Conservation (phyloP, 2,113 vertebrate genomes). For the Rhea pennata region DNA sequence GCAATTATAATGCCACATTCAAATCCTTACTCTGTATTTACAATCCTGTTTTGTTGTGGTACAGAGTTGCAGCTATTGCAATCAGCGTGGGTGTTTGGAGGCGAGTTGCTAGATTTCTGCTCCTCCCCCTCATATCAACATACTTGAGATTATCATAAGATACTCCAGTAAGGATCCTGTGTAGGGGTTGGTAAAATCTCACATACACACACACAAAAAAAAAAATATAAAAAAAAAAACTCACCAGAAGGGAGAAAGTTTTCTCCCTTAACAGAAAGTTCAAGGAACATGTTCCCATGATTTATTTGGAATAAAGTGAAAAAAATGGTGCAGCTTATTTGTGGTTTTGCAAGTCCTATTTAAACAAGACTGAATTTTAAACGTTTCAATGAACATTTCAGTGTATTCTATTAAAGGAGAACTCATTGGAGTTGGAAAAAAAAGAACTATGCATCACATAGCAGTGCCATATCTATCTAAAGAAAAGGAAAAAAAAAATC, state of each 20-base stretch:
- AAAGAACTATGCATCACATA: fast-evolving
- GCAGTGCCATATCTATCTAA: not conserved
- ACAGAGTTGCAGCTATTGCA: constrained; percentile 44
- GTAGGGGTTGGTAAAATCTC: not conserved
- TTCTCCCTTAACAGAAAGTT: not conserved
- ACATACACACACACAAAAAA: too few relatives aligned
- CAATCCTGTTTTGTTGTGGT: constrained; percentile 39
- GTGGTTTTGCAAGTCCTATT: not conserved
- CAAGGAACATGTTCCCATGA: not conserved
- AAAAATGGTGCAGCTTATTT: not conserved
- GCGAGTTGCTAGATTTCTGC: constrained; percentile 34
- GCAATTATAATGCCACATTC: constrained; percentile 14
- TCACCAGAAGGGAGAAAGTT: not conserved
- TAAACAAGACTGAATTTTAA: not conserved
- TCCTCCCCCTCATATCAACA: constrained; percentile 46
- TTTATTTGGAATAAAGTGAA: not conserved
- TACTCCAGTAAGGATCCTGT: not conserved
- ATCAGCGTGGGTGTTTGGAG: constrained; percentile 48
- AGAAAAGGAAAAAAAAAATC: not conserved
- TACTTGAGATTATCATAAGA: constrained; percentile 4
- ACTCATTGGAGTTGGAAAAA: not conserved
- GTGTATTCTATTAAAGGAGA: not conserved
- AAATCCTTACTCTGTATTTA: constrained; percentile 52
- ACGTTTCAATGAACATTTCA: too few relatives aligned
- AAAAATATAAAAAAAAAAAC: not conserved